Conservation (phyloP, 2,888 invertebrate genomes). For the Conus canariensis region DNA sequence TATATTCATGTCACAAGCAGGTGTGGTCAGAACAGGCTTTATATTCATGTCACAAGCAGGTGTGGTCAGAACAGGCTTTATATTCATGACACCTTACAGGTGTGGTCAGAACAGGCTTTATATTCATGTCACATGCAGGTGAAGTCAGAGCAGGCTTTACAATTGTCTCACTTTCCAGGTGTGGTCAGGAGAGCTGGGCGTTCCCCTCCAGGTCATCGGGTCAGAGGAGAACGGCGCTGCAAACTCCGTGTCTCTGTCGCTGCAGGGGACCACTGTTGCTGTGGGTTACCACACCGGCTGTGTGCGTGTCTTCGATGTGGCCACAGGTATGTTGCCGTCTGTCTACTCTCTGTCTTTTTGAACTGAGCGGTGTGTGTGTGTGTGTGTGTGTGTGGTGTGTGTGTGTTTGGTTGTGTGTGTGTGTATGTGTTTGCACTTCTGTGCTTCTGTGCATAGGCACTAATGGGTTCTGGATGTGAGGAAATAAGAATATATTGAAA, state of each 20-base stretch:
- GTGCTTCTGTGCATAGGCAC: too few relatives aligned
- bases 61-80: too few relatives aligned
- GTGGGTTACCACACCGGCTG: conserved; percentile 75
- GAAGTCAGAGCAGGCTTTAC: too few relatives aligned
- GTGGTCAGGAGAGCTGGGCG: conserved; percentile 76
- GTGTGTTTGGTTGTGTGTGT: not conserved
- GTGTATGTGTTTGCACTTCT: not conserved
- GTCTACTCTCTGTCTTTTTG: not conserved
- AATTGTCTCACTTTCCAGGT: conserved; percentile 59
- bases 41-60: too few relatives aligned
- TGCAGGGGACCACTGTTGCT: conserved; percentile 65
- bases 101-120: too few relatives aligned
- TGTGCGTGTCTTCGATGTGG: not conserved
- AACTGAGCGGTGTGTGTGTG: not conserved
- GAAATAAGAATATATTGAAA: too few relatives aligned
- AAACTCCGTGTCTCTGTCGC: conserved; percentile 64
- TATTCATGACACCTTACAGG: too few relatives aligned
- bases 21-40: too few relatives aligned
- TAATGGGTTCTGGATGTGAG: too few relatives aligned
- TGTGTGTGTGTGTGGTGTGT: conserved; percentile 4
- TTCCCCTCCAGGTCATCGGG: conserved; percentile 62
- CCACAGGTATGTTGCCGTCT: not conserved
- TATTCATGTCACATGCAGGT: too few relatives aligned
- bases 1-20: too few relatives aligned
- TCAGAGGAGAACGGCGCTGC: conserved; percentile 62